These are phyloP conservation scores for Drosophila ironensis DNA, from an alignment of 1,140 invertebrate genomes.

Conservation along the genomic window DNA sequence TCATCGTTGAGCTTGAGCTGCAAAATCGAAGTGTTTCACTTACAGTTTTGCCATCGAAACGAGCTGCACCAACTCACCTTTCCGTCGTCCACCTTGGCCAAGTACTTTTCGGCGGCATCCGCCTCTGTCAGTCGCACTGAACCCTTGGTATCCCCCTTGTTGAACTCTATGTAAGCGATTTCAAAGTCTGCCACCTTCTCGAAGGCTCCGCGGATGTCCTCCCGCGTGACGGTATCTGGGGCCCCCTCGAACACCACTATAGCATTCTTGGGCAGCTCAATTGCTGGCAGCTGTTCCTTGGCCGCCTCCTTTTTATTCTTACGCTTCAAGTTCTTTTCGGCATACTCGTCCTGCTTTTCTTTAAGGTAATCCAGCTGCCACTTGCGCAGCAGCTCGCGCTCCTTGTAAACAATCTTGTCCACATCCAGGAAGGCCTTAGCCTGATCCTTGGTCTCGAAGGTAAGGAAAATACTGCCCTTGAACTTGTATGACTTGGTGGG, in stretches of 20 bases:
- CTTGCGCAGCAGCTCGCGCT: slow-evolving; percentile 87
- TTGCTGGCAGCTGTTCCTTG: slow-evolving; percentile 82
- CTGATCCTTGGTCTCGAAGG: slow-evolving; percentile 89
- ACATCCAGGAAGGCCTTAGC: slow-evolving; percentile 85
- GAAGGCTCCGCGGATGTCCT: slow-evolving; percentile 88
- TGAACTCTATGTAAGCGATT: slow-evolving; percentile 89
- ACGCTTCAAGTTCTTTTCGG: slow-evolving; percentile 78
- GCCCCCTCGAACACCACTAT: slow-evolving; percentile 87
- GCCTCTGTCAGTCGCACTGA: slow-evolving; percentile 88
- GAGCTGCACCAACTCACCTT: slow-evolving; percentile 80
- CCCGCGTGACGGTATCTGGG: slow-evolving; percentile 85
- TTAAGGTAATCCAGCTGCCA: slow-evolving; percentile 89
- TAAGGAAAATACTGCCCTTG: slow-evolving; percentile 95
- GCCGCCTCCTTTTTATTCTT: slow-evolving; percentile 84
- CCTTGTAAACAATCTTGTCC: slow-evolving; percentile 87
- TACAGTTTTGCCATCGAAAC: not conserved
- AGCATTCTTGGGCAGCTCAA: slow-evolving; percentile 86
- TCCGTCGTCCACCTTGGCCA: slow-evolving; percentile 86
- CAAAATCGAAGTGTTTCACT: not conserved
- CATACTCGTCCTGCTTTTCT: slow-evolving; percentile 87
- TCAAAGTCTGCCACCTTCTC: slow-evolving; percentile 84
- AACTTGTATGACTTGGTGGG: slow-evolving; percentile 87
- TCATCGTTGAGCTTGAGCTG: slow-evolving; percentile 82
- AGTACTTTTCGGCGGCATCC: slow-evolving; percentile 85
- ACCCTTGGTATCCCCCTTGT: slow-evolving; percentile 87